A percentile compares a stretch with the other conserved stretches of the same genome.
Conservation (phyloP, 2,113 vertebrate species). For the Coturnix japonica region DNA sequence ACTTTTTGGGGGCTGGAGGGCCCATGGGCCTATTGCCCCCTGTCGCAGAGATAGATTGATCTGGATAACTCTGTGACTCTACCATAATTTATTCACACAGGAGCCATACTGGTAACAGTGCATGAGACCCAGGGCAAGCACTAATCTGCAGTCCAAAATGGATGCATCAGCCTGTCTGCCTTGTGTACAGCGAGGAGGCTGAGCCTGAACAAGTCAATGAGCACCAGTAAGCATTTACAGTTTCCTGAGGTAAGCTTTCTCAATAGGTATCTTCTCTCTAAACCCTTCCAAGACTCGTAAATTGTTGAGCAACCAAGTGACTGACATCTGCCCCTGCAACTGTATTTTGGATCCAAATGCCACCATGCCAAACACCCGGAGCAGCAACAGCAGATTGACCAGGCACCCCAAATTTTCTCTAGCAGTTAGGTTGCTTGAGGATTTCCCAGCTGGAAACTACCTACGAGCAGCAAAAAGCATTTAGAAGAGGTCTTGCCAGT, state of each 20-base stretch:
- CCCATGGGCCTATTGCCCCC: too few relatives aligned
- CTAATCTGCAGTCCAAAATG: background rate
- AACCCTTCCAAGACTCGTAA: background rate
- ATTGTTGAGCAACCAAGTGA: background rate
- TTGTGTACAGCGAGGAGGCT: slow-evolving; percentile 17
- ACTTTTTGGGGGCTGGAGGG: too few relatives aligned
- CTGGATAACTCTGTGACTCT: too few relatives aligned
- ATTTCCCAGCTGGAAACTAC: background rate
- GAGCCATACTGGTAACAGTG: background rate
- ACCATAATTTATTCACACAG: background rate
- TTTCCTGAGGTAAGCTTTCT: background rate
- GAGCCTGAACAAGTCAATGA: background rate
- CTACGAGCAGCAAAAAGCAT: background rate
- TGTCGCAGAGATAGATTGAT: too few relatives aligned
- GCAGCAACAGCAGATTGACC: background rate
- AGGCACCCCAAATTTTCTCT: background rate
- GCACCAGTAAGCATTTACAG: background rate
- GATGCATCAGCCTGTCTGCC: slow-evolving; percentile 10
- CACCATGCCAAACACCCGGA: background rate
- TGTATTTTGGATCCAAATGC: background rate
- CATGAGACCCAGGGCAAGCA: background rate
- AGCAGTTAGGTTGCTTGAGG: background rate
- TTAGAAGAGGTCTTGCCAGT: background rate
- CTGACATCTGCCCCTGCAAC: background rate
- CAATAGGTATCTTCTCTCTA: background rate